Conservation (phyloP, 2,113 vertebrate species). For the Oxygymnocypris stewartii region DNA sequence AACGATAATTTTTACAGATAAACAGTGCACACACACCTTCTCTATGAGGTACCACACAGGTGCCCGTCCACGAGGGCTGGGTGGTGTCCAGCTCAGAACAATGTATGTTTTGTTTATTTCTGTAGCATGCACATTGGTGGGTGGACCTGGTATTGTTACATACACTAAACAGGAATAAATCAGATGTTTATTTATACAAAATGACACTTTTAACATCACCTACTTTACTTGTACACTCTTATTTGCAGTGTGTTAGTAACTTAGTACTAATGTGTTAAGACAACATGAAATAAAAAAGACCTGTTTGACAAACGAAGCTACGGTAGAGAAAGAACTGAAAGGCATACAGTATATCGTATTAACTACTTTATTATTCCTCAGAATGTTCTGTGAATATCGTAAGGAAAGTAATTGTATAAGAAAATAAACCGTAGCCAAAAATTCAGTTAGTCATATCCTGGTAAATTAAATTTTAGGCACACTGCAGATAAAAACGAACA, state of each 20-base stretch:
- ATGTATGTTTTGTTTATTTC: conserved; percentile 90
- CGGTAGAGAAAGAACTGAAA: neutral
- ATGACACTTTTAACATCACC: neutral
- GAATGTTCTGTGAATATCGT: neutral
- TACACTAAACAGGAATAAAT: conserved; percentile 74
- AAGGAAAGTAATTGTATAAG: neutral
- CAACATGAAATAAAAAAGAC: conserved; percentile 8
- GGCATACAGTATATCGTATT: neutral
- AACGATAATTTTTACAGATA: neutral
- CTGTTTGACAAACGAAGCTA: neutral
- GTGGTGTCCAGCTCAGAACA: conserved; percentile 95
- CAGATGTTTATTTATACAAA: conserved; percentile 37
- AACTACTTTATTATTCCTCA: neutral
- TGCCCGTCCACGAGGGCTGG: conserved; percentile 84
- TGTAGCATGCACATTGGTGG: conserved; percentile 86
- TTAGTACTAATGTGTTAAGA: conserved; percentile 6
- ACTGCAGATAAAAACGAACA: neutral
- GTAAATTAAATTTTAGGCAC: neutral
- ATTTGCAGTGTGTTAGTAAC: conserved; percentile 5
- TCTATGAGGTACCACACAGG: conserved; percentile 89
- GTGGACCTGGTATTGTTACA: conserved; percentile 82
- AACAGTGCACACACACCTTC: conserved; percentile 72
- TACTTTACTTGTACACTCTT: neutral
- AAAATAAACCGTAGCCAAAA: neutral
- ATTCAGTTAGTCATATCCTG: conserved; percentile 26